Percentiles rank a stretch among this genome's conserved stretches.
Evolutionary conservation across 1,140 invertebrate species (phyloP).

Genomic region (Bombus affinis): DNA sequence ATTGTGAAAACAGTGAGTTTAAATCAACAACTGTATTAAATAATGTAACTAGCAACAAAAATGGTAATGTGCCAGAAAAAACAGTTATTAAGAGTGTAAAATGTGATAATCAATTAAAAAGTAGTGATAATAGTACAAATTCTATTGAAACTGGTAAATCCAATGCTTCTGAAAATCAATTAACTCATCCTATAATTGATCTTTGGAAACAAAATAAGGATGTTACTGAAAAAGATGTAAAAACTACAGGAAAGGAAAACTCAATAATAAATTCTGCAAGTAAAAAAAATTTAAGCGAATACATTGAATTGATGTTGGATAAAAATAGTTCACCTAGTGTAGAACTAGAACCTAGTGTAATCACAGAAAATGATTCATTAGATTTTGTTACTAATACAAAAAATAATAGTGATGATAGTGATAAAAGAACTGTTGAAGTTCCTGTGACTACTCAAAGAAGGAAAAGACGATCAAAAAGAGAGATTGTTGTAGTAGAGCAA

Average conservation of each 20-base stretch:
- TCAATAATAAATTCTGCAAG: conserved; percentile 28
- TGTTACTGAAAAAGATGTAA: background rate
- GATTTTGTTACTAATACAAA: background rate
- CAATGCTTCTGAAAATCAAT: conserved; percentile 9
- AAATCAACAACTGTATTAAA: background rate
- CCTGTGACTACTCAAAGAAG: conserved; percentile 15
- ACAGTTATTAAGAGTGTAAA: background rate
- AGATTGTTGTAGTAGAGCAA: conserved; percentile 12
- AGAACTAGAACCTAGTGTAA: background rate
- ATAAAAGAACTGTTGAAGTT: conserved; percentile 31
- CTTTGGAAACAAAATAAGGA: conserved; percentile 6
- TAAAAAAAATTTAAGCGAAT: conserved; percentile 24
- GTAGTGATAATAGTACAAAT: conserved; percentile 35
- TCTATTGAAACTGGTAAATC: background rate
- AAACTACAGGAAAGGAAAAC: conserved; percentile 30
- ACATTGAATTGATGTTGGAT: conserved; percentile 14
- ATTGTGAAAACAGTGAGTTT: background rate
- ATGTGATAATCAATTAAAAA: conserved; percentile 34
- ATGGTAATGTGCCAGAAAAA: conserved; percentile 30
- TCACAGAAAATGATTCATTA: background rate
- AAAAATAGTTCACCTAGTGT: conserved; percentile 11
- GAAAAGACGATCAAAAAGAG: conserved; percentile 56
- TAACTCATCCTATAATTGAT: background rate
- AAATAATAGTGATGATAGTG: conserved; percentile 28
- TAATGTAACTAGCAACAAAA: background rate